Percentiles rank a stretch among this genome's conserved stretches.
Conservation (phyloP, 2,113 vertebrate genomes). For the Equus przewalskii region DNA sequence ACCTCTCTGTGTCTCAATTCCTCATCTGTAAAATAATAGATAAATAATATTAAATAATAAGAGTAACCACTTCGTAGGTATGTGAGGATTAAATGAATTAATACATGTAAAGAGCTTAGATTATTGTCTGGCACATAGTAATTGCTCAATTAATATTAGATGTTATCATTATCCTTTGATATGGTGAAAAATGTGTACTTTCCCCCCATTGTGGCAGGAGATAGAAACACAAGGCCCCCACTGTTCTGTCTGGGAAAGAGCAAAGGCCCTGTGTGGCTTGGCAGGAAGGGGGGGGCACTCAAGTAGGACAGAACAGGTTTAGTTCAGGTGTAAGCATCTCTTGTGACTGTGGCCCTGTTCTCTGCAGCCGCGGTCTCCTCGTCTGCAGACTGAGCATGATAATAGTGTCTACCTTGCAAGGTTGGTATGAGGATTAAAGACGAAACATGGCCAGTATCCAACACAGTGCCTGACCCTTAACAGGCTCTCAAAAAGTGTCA, state of each 20-base stretch:
- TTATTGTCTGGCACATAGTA: background rate
- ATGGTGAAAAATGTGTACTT: background rate
- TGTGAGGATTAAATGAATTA: constrained; percentile 15
- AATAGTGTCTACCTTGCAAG: background rate
- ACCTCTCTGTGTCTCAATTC: background rate
- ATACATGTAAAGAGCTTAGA: background rate
- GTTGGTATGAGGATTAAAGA: background rate
- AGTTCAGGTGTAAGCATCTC: background rate
- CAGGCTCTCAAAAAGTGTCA: background rate
- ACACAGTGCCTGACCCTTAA: background rate
- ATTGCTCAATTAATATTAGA: background rate
- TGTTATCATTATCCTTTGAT: background rate
- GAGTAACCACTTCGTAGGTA: background rate
- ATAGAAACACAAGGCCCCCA: background rate
- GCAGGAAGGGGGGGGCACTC: background rate
- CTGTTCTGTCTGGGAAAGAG: background rate
- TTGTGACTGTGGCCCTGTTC: background rate
- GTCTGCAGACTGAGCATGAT: background rate
- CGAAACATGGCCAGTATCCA: background rate
- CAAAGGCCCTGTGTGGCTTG: background rate
- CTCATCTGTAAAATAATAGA: constrained; percentile 30
- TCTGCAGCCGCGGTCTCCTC: background rate
- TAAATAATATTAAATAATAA: constrained; percentile 9
- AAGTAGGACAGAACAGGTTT: background rate
- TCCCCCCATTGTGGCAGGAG: background rate